These are phyloP conservation scores for Chelonia mydas DNA, from an alignment of 2,797 vertebrate genomes.

Conservation along the genomic window DNA sequence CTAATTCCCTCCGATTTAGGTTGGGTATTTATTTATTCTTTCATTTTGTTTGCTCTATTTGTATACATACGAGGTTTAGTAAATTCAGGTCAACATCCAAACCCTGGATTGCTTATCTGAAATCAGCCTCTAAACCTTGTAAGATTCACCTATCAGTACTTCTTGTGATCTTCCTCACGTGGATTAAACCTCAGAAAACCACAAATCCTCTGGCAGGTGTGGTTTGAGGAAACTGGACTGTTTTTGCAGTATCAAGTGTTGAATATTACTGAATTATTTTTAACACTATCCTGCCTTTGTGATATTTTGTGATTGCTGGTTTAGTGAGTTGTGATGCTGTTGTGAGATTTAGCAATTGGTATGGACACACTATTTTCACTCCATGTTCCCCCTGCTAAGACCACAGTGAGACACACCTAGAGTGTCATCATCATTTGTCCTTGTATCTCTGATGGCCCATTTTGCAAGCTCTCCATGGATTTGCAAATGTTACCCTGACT, in stretches of 20 bases:
- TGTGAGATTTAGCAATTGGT: background rate
- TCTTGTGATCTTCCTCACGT: accelerated
- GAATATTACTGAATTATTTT: background rate
- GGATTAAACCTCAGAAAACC: background rate
- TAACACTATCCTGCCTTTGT: accelerated
- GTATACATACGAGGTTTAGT: accelerated
- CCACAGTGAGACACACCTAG: accelerated
- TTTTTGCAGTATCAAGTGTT: background rate
- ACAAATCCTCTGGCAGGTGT: background rate
- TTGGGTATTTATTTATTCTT: background rate
- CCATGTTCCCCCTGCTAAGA: background rate
- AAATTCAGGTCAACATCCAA: background rate
- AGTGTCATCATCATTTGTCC: background rate
- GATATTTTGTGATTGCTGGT: background rate
- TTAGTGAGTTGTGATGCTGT: background rate
- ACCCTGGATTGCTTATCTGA: accelerated
- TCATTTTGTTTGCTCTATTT: background rate
- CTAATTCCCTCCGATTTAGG: background rate
- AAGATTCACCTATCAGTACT: background rate
- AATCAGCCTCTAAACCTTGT: background rate
- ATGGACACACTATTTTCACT: background rate
- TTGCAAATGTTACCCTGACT: background rate
- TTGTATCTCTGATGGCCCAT: background rate
- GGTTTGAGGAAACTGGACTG: accelerated
- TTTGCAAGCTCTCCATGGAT: background rate